Base-by-base conservation (phyloP, 2,113 vertebrate genomes). In the Siniperca chuatsi region DNA sequence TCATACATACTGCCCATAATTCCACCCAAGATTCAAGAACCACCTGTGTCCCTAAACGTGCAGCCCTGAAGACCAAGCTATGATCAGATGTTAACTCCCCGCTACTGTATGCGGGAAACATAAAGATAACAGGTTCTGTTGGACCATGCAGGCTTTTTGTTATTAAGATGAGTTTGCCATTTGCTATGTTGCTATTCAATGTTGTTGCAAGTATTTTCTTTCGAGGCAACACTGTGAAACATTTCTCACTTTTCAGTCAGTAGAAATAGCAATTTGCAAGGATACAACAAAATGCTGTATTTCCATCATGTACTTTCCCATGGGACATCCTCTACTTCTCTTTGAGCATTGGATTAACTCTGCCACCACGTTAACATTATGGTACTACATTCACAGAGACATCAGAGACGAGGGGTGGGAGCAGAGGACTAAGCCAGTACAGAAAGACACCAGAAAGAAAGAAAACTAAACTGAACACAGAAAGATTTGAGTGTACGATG, bases 311-410 rank as follows among this genome's bases (percentile, higher is more conserved):
- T 33, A 85, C 72, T 89, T 83, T 90, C 87, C 86, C 79, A 85
- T 80, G 68, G n/a, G 78, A 89, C 70, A 37, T 69, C 76, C 46
- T 75, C 64, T 42, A 4, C 25, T 82, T 79, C 61, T 77, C 72
- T 69, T 61, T 33, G 21, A 75, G 42, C 44, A 9, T 86, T 87
- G 82, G 92, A 92, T 91, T 89, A 89, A 83, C 58, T 73, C 48
- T 7, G 80, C 81, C 85, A 65, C 75, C 65, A 54, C 75, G 76
- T 87, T 91, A 88, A 87, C 85, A 62, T 73, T 66, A 79, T 79
- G 78, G 76, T 68, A 64, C 76, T 78, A 81, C 80, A 86, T 86
- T 87, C 79, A 46, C 69, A 81, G 50, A 82, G 78, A 87, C 86
- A 83, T 87, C 80, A 83, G 70, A 89, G 78, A 72, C 15, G 4